Conservation (phyloP, 30 jellyfish, hydroid and myxozoan species). For the Euphysa ruthae region DNA sequence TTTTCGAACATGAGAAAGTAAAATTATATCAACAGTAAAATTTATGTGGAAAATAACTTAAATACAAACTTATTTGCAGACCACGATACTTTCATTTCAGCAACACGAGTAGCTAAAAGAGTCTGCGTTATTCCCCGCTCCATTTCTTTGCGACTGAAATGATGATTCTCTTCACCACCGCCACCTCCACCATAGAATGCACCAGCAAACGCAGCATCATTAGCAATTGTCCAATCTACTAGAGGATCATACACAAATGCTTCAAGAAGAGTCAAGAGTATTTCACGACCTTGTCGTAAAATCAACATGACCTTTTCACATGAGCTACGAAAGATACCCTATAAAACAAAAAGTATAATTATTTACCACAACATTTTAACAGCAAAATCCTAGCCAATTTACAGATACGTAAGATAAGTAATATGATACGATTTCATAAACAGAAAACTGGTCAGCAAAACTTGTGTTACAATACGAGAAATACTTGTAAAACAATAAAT, state of each 20-base stretch:
- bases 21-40: not conserved
- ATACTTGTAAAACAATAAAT: too few species aligned
- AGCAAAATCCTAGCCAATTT: not conserved
- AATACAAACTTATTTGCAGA: slow-evolving; percentile 57
- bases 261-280: slow-evolving; percentile 85
- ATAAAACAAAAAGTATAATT: not conserved
- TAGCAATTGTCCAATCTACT: slow-evolving; percentile 98
- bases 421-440: not conserved
- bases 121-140: slow-evolving; percentile 93
- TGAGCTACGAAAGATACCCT: slow-evolving; percentile 87
- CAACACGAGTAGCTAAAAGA: slow-evolving; percentile 82
- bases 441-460: too few species aligned
- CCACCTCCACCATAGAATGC: slow-evolving; percentile 99
- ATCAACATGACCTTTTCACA: slow-evolving; percentile 78
- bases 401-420: not conserved
- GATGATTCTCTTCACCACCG: slow-evolving; percentile 67
- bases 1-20: not conserved
- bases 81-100: slow-evolving; percentile 93
- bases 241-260: slow-evolving; percentile 97
- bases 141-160: slow-evolving; percentile 81
- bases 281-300: slow-evolving; percentile 90
- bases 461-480: too few species aligned
- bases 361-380: not conserved
- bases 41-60: too few species aligned
- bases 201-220: slow-evolving; percentile 99